Percentiles rank a stretch among this genome's conserved stretches.
Conservation (phyloP, 2,888 invertebrate species). For the Nowickia ferox region DNA sequence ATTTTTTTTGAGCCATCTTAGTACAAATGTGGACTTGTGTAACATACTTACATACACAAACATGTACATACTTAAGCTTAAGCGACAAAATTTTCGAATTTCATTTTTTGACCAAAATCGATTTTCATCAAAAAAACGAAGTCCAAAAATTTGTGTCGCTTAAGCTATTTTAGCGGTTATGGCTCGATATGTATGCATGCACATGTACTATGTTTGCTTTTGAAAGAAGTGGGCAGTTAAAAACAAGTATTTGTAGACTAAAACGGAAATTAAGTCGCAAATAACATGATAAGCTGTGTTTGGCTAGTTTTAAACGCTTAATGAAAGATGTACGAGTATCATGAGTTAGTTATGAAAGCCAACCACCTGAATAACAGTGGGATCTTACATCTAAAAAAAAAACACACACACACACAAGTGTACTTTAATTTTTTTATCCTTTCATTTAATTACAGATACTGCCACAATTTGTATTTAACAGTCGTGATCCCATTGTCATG, state of each 20-base stretch:
- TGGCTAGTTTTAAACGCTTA: conserved; percentile 30
- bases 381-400: conserved; percentile 1
- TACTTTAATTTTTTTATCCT: conserved; percentile 19
- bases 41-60: no score
- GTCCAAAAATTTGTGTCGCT: no score
- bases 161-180: no score
- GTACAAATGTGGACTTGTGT: not conserved
- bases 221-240: conserved; percentile 32
- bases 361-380: conserved; percentile 26
- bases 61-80: no score
- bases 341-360: conserved; percentile 12
- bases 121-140: no score
- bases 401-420: not conserved
- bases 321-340: conserved; percentile 14
- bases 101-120: no score
- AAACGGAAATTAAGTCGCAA: conserved; percentile 77
- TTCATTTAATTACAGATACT: conserved; percentile 84
- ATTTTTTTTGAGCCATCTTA: not conserved
- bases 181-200: no score
- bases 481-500: conserved; percentile 98
- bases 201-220: not conserved
- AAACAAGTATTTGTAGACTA: conserved; percentile 39
- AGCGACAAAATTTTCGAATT: no score
- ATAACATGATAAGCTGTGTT: conserved; percentile 52
- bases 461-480: conserved; percentile 98